Conservation (phyloP, 2,797 vertebrate species). For the Gymnoscopelus braueri region DNA sequence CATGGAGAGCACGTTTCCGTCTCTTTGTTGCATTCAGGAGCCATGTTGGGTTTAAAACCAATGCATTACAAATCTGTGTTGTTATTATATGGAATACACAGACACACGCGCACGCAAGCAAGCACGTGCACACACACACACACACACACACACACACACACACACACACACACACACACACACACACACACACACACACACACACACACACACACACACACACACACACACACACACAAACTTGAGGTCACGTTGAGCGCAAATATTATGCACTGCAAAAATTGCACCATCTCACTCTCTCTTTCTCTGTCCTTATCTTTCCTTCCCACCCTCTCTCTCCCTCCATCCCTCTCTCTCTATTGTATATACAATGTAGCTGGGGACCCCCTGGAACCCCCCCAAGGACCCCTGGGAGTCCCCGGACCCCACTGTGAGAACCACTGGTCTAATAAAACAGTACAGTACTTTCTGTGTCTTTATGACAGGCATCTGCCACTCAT, state of each 20-base stretch:
- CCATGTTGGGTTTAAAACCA: too few relatives aligned
- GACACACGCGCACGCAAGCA: too few relatives aligned
- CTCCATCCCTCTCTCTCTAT: slow-evolving; percentile 1
- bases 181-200: neutral
- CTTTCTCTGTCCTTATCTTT: slow-evolving; percentile 6
- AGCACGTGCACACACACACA: neutral
- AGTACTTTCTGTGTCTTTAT: too few relatives aligned
- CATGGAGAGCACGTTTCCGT: neutral
- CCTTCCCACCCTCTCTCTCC: neutral
- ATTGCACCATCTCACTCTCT: slow-evolving; percentile 1
- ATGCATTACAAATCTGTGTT: neutral
- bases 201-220: neutral
- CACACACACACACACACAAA: neutral
- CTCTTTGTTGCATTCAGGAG: neutral
- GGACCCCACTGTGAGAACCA: too few relatives aligned
- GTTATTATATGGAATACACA: neutral
- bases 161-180: neutral
- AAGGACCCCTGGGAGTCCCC: too few relatives aligned
- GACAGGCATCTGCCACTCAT: too few relatives aligned
- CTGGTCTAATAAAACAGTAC: too few relatives aligned
- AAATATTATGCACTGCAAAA: too few relatives aligned
- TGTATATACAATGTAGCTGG: too few relatives aligned
- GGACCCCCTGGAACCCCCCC: too few relatives aligned
- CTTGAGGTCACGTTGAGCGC: too few relatives aligned
- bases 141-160: too few relatives aligned